Conservation (phyloP, 1,140 invertebrate species). For the Bombus impatiens region DNA sequence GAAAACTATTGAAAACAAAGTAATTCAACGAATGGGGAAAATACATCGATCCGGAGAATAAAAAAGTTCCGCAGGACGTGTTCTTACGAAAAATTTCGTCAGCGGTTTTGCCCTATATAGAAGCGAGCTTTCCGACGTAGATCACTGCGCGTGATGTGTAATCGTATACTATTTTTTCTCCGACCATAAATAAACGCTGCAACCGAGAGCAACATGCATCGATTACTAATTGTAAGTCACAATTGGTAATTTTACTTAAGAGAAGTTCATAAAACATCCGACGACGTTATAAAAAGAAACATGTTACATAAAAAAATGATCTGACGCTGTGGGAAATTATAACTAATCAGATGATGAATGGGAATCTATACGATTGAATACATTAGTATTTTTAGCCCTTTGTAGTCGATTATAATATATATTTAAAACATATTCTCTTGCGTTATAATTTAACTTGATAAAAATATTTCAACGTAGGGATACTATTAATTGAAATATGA, state of each 20-base stretch:
- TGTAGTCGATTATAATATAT: background rate
- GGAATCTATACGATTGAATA: background rate
- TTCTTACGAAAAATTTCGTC: slow-evolving; percentile 46
- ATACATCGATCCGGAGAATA: background rate
- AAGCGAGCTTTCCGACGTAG: background rate
- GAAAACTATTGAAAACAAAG: background rate
- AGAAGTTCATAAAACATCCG: background rate
- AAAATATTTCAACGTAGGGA: background rate
- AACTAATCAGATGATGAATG: background rate
- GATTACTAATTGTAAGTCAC: slow-evolving; percentile 1
- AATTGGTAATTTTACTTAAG: background rate
- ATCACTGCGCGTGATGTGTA: slow-evolving; percentile 6
- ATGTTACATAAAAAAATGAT: background rate
- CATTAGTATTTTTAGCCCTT: background rate
- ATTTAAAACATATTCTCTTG: background rate
- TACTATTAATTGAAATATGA: background rate
- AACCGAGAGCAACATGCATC: background rate
- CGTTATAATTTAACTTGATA: background rate
- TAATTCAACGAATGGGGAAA: background rate
- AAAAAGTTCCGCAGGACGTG: background rate
- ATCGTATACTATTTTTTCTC: slow-evolving; percentile 47
- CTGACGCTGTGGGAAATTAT: background rate
- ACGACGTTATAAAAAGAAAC: background rate
- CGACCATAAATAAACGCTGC: slow-evolving; percentile 46
- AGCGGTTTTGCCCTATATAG: background rate